phyloP scores from a whole-genome alignment of 2,888 invertebrate genomes.

The Dryadula phaetusa region DNA sequence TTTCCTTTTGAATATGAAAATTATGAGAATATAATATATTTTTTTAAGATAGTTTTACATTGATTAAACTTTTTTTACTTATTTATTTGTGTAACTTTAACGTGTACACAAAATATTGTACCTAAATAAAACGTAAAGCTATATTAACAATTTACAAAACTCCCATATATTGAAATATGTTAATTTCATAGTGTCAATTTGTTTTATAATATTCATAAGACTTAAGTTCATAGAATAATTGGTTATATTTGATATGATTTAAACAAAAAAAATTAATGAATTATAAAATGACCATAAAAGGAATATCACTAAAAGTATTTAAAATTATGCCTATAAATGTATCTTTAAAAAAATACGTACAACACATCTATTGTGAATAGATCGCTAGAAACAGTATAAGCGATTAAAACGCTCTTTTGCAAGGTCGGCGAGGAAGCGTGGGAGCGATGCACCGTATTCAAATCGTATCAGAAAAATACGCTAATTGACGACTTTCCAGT shows the following conservation, averaged over 20 bases:
- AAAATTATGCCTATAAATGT: too few relatives aligned
- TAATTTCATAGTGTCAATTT: too few relatives aligned
- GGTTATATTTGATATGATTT: too few relatives aligned
- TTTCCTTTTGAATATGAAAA: conserved; percentile 52
- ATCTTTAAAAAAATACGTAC: too few relatives aligned
- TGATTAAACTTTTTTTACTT: conserved; percentile 16
- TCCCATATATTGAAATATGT: neutral
- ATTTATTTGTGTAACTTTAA: neutral
- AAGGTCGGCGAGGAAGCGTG: conserved; percentile 66
- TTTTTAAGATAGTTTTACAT: conserved; percentile 46
- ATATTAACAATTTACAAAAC: neutral
- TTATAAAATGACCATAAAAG: neutral
- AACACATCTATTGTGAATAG: conserved; percentile 29
- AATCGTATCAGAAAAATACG: conserved; percentile 55
- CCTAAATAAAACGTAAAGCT: neutral
- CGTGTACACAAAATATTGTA: neutral
- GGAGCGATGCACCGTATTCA: conserved; percentile 73
- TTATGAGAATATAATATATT: conserved; percentile 46
- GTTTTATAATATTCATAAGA: neutral
- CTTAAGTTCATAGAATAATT: conserved; percentile 4
- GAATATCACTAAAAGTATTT: too few relatives aligned
- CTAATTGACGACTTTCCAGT: conserved; percentile 76
- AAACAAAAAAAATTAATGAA: conserved; percentile 1
- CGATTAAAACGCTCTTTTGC: conserved; percentile 51
- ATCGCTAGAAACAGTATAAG: conserved; percentile 43